phyloP scores from a whole-genome alignment of 2,888 invertebrate species.

The Argyresthia goedartella region DNA sequence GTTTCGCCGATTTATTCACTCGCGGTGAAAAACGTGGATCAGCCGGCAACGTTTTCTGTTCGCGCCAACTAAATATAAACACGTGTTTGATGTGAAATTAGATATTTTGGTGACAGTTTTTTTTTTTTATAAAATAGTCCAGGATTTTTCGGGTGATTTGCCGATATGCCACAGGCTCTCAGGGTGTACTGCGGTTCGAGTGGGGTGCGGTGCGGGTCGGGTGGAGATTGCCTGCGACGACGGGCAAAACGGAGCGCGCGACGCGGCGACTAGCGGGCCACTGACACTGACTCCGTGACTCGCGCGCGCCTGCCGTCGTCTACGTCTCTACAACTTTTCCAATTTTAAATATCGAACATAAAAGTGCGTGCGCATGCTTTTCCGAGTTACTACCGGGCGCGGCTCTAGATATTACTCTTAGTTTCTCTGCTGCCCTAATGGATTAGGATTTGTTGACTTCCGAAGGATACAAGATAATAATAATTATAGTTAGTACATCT shows the following conservation, averaged over 20 bases:
- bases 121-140: conserved; percentile 7
- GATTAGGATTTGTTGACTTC: too few relatives aligned
- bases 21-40: conserved; percentile 55
- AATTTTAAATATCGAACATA: conserved; percentile 42
- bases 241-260: conserved; percentile 46
- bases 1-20: conserved; percentile 59
- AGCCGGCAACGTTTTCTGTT: conserved; percentile 32
- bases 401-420: not conserved
- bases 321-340: conserved; percentile 43
- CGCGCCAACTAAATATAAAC: conserved; percentile 57
- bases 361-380: conserved; percentile 38
- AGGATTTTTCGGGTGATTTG: conserved; percentile 6
- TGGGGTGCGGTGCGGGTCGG: conserved; percentile 23
- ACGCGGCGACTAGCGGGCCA: conserved; percentile 59
- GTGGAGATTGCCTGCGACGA: conserved; percentile 14
- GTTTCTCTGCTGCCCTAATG: too few relatives aligned
- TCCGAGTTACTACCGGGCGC: conserved; percentile 15
- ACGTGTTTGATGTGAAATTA: conserved; percentile 45
- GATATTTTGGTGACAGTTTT: conserved; percentile 16
- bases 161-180: not conserved
- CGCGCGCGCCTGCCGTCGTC: conserved; percentile 34
- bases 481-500: too few relatives aligned
- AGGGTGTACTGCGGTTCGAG: conserved; percentile 5
- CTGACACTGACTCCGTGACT: conserved; percentile 25
- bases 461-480: too few relatives aligned